A percentile compares a stretch with the other conserved stretches of the same genome.
Conservation (phyloP, 2,888 invertebrate genomes). For the Drosophila ezoana region DNA sequence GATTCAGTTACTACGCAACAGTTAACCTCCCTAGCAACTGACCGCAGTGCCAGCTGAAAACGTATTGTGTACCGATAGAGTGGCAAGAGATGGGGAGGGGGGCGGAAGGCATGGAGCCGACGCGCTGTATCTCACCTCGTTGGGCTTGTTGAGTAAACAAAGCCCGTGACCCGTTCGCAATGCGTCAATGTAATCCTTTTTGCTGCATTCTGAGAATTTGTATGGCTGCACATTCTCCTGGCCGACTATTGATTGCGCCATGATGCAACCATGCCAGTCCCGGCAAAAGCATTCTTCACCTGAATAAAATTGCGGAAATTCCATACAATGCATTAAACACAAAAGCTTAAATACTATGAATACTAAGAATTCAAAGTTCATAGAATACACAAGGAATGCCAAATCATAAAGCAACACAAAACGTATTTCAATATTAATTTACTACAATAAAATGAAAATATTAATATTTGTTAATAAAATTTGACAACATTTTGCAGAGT, state of each 20-base stretch:
- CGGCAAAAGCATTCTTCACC: conserved; percentile 94
- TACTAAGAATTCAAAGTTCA: not conserved
- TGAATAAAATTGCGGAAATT: conserved; percentile 63
- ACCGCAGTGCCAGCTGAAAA: conserved; percentile 22
- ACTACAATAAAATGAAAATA: too few species aligned
- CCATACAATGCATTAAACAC: conserved; percentile 1
- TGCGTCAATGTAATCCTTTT: conserved; percentile 94
- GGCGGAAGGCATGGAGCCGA: not conserved
- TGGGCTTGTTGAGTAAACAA: conserved; percentile 97
- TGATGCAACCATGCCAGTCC: conserved; percentile 98
- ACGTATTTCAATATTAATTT: too few species aligned
- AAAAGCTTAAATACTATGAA: conserved; percentile 7
- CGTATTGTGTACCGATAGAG: conserved; percentile 36
- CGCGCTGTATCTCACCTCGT: conserved; percentile 88
- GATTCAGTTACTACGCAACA: conserved; percentile 14
- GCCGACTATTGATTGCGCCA: conserved; percentile 96
- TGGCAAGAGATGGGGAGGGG: not conserved
- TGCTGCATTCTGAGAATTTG: conserved; percentile 98
- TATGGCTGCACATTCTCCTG: conserved; percentile 97
- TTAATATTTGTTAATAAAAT: too few species aligned
- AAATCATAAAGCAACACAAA: not conserved
- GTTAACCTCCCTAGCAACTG: conserved; percentile 13
- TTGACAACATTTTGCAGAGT: too few species aligned
- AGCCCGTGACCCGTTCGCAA: conserved; percentile 94
- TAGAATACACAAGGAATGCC: not conserved